Percentiles rank a stretch among this genome's conserved stretches.
These are phyloP conservation scores for Varecia variegata DNA, from an alignment of 2,797 vertebrate genomes.

Conservation along the genomic window DNA sequence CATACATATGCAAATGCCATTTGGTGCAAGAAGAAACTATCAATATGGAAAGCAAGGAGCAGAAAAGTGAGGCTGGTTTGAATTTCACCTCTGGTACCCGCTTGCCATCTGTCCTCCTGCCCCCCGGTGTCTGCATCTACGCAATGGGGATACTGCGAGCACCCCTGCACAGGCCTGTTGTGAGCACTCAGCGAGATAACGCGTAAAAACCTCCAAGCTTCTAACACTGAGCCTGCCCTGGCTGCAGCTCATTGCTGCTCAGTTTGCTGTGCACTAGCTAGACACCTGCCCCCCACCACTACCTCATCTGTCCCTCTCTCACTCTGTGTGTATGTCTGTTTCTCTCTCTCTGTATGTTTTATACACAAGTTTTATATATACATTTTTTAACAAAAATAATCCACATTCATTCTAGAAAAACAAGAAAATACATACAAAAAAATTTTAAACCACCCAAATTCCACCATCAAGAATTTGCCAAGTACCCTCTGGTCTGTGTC, in stretches of 20 bases:
- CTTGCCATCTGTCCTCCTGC: neutral
- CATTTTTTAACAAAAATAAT: neutral
- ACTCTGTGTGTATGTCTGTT: neutral
- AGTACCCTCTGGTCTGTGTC: neutral
- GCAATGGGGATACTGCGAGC: neutral
- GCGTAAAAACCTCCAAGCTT: neutral
- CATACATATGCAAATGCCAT: neutral
- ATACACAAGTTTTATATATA: neutral
- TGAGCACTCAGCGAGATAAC: neutral
- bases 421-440: neutral
- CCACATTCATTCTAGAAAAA: conserved; percentile 22
- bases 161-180: neutral
- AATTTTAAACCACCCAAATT: neutral
- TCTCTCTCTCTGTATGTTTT: neutral
- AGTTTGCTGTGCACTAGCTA: neutral
- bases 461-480: neutral
- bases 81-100: neutral
- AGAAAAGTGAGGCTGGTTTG: neutral
- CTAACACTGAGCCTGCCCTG: neutral
- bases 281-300: neutral
- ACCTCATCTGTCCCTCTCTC: neutral
- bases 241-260: neutral
- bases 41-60: neutral
- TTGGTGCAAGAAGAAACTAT: neutral
- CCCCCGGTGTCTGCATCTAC: neutral